These are phyloP conservation scores for Muscina levida DNA, from an alignment of 2,888 invertebrate species.

Conservation along the genomic window DNA sequence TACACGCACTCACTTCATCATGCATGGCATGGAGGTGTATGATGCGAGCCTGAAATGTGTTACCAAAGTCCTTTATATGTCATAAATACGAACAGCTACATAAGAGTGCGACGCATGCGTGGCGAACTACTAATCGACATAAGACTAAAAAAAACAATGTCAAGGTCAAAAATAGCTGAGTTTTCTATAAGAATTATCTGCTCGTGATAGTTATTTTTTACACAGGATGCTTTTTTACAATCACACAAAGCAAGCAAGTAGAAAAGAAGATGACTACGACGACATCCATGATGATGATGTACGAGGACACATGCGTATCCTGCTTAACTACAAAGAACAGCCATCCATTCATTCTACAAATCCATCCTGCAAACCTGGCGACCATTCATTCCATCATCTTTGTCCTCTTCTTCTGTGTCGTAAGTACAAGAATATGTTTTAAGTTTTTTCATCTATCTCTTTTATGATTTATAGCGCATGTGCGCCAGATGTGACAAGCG, in stretches of 20 bases:
- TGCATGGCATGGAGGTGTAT: slow-evolving; percentile 47
- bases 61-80: slow-evolving; percentile 39
- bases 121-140: slow-evolving; percentile 56
- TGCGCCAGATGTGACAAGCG: slow-evolving; percentile 67
- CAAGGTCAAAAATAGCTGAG: slow-evolving; percentile 68
- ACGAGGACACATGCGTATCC: slow-evolving; percentile 64
- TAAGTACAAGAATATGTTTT: slow-evolving; percentile 39
- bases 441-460: slow-evolving; percentile 37
- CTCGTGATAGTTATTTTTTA: slow-evolving; percentile 50
- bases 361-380: not conserved
- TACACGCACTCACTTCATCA: slow-evolving; percentile 2
- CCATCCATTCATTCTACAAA: not conserved
- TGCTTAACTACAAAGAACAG: slow-evolving; percentile 46
- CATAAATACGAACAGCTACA: slow-evolving; percentile 20
- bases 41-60: slow-evolving; percentile 48
- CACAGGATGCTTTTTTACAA: slow-evolving; percentile 55
- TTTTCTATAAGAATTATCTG: slow-evolving; percentile 46
- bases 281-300: slow-evolving; percentile 56
- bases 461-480: slow-evolving; percentile 66
- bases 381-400: slow-evolving; percentile 2
- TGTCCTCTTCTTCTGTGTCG: not conserved
- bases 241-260: slow-evolving; percentile 2
- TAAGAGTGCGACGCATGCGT: slow-evolving; percentile 71
- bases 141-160: slow-evolving; percentile 67
- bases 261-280: slow-evolving; percentile 47